Evolutionary conservation across 2,888 invertebrate genomes (phyloP).

Genomic region (Tiliacea citrago): DNA sequence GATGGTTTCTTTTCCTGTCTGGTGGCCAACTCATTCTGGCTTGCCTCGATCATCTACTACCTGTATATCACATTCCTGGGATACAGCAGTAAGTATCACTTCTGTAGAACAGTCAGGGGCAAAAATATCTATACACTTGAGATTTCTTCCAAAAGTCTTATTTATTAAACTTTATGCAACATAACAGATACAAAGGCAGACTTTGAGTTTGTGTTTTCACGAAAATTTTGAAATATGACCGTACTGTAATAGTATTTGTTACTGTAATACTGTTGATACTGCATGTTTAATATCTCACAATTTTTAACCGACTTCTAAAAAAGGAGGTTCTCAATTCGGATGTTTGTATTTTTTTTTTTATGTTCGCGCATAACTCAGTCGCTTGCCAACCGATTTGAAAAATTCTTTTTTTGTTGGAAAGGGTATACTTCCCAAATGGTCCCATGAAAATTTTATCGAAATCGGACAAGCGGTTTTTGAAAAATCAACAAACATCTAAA

Average conservation of each 20-base stretch:
- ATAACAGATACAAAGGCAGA: not conserved
- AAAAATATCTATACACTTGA: conserved; percentile 14
- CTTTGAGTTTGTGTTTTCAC: not conserved
- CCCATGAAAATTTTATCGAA: too few species aligned
- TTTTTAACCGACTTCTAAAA: too few species aligned
- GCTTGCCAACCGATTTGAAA: too few species aligned
- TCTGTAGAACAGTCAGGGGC: conserved; percentile 7
- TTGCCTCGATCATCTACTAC: conserved; percentile 97
- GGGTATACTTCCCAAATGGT: too few species aligned
- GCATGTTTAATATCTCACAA: not conserved
- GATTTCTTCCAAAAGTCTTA: not conserved
- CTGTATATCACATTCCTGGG: conserved; percentile 99
- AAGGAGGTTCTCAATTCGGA: too few species aligned
- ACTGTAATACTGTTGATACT: too few species aligned
- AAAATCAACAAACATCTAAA: too few species aligned
- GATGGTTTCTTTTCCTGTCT: conserved; percentile 95
- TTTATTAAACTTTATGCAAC: not conserved
- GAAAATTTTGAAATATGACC: not conserved
- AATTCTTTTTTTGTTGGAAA: too few species aligned
- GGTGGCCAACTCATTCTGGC: conserved; percentile 98
- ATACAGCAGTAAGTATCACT: conserved; percentile 95
- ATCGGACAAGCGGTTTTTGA: too few species aligned
- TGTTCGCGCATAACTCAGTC: too few species aligned
- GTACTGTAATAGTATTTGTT: too few species aligned
- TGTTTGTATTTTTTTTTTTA: too few species aligned